Evolutionary conservation across 2,113 vertebrate species (phyloP).

Genomic region (Clupea harengus): DNA sequence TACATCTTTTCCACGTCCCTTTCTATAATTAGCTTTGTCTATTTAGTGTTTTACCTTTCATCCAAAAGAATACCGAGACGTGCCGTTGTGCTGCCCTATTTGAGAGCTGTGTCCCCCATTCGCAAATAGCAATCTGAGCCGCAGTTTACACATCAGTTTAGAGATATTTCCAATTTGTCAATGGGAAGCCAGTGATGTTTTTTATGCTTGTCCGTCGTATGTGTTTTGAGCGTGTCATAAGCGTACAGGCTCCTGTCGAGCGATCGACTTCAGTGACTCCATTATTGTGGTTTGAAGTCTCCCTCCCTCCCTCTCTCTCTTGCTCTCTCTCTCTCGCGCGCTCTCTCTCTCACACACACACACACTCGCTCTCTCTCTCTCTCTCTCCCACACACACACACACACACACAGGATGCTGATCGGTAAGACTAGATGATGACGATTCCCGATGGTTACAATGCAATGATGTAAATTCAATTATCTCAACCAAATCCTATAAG

Average conservation of each 20-base stretch:
- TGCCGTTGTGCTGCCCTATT: conserved; percentile 3
- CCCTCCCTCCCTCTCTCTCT: not conserved
- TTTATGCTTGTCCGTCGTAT: not conserved
- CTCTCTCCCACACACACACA: not conserved
- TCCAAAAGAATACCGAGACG: conserved; percentile 13
- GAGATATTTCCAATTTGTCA: conserved; percentile 16
- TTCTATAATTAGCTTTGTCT: not conserved
- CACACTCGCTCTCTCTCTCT: not conserved
- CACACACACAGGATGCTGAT: not conserved
- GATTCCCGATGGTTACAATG: too few species aligned
- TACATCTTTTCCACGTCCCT: not conserved
- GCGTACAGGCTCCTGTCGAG: not conserved
- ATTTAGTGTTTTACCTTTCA: conserved; percentile 2
- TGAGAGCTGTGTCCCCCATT: conserved; percentile 3
- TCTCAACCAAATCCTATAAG: too few species aligned
- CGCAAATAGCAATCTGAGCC: not conserved
- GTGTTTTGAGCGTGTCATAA: conserved; percentile 1
- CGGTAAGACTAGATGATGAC: too few species aligned
- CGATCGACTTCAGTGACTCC: conserved; percentile 16
- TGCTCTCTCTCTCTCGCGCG: not conserved
- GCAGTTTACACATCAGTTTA: not conserved
- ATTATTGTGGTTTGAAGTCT: conserved; percentile 17
- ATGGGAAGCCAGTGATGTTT: not conserved
- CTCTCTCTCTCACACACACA: not conserved
- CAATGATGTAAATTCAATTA: too few species aligned